A percentile compares a stretch with the other conserved stretches of the same genome.
phyloP scores from a whole-genome alignment of 53 echinoderm and acorn worm genomes.

The Antedon mediterranea region DNA sequence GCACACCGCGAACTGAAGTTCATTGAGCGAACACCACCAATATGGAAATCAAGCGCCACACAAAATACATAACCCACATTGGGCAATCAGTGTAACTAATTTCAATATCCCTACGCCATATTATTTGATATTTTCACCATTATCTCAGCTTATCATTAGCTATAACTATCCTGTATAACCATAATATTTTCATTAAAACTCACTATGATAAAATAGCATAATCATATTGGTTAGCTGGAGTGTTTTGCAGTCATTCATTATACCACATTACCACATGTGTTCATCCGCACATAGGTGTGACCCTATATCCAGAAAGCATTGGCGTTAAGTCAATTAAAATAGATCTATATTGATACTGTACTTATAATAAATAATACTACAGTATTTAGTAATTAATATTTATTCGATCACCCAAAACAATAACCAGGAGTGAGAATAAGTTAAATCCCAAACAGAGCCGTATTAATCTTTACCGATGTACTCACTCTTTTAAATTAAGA shows the following conservation, averaged over 20 bases:
- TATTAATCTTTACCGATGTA: no score
- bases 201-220: no score
- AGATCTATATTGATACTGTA: no score
- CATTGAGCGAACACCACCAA: neutral
- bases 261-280: neutral
- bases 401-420: no score
- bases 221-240: neutral
- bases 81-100: neutral
- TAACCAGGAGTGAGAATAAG: no score
- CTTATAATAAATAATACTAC: no score
- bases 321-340: no score
- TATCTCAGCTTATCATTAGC: neutral
- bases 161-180: neutral
- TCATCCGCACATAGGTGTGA: neutral
- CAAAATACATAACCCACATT: neutral
- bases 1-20: neutral
- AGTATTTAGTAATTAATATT: no score
- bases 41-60: neutral
- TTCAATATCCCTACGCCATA: neutral
- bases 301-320: neutral
- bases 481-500: no score
- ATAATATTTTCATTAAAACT: no score
- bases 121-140: neutral
- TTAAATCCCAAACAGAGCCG: no score
- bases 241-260: neutral